These are phyloP conservation scores for Melospiza georgiana DNA, from an alignment of 2,113 vertebrate species.

Conservation along the genomic window DNA sequence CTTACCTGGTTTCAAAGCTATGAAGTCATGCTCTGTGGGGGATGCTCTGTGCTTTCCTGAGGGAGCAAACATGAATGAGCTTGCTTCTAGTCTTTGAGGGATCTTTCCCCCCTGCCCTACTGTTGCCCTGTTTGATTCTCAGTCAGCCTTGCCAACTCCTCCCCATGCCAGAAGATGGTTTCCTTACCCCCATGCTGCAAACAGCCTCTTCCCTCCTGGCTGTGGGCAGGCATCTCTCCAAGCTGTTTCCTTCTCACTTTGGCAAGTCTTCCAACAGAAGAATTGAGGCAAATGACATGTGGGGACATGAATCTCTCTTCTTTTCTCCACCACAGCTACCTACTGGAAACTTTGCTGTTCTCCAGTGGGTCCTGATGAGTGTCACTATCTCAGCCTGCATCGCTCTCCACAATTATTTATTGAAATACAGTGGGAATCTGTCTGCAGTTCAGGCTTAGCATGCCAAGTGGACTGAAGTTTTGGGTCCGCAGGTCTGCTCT, in stretches of 20 bases:
- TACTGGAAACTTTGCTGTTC: background rate
- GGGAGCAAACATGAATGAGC: conserved; percentile 14
- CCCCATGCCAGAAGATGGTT: background rate
- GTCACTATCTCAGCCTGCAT: background rate
- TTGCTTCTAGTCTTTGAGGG: background rate
- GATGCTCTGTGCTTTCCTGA: conserved; percentile 1
- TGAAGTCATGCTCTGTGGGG: conserved; percentile 18
- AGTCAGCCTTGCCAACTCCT: conserved; percentile 23
- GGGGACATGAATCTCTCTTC: background rate
- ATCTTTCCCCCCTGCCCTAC: background rate
- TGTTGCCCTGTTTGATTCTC: conserved; percentile 31
- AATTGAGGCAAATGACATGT: background rate
- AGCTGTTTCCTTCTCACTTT: conserved; percentile 20
- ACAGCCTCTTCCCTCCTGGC: background rate
- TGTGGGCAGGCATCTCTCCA: background rate
- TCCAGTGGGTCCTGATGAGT: fast-evolving
- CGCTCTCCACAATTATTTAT: fast-evolving
- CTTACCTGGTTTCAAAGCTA: background rate
- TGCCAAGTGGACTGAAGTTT: background rate
- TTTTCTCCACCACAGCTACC: background rate
- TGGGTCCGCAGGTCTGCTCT: background rate
- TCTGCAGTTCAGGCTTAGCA: background rate
- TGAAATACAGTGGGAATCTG: background rate
- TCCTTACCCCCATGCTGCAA: background rate
- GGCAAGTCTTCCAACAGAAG: background rate